These are phyloP conservation scores for Baronia brevicornis DNA, from an alignment of 2,888 invertebrate genomes.

Conservation along the genomic window DNA sequence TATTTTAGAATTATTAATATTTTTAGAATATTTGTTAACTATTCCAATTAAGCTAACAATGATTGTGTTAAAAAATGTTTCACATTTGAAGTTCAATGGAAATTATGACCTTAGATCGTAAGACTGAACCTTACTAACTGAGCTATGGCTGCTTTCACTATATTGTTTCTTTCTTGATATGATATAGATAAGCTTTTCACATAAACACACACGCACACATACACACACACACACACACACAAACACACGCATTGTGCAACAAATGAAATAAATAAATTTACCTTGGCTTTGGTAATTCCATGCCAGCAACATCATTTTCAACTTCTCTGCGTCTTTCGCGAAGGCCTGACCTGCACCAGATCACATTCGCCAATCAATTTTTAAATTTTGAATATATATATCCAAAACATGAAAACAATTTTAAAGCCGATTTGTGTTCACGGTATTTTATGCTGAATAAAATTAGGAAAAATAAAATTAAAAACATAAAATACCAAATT, in stretches of 20 bases:
- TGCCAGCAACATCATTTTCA: conserved; percentile 91
- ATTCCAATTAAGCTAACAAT: no score
- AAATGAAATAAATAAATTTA: conserved; percentile 42
- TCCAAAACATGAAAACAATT: conserved; percentile 38
- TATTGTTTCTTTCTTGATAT: no score
- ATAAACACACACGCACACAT: neutral
- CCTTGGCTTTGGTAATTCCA: conserved; percentile 89
- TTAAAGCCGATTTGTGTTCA: conserved; percentile 41
- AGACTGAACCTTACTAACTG: no score
- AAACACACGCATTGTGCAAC: conserved; percentile 13
- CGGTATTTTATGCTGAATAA: conserved; percentile 40
- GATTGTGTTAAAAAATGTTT: no score
- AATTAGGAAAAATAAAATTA: conserved; percentile 18
- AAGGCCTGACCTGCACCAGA: conserved; percentile 74
- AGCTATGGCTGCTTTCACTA: no score
- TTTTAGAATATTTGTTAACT: no score
- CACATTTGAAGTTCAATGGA: no score
- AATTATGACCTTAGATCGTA: no score
- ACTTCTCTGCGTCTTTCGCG: conserved; percentile 90
- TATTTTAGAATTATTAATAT: no score
- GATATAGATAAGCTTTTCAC: neutral
- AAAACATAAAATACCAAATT: conserved; percentile 53
- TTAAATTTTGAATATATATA: conserved; percentile 20
- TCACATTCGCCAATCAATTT: conserved; percentile 67
- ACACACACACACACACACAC: conserved; percentile 13